phyloP scores from a whole-genome alignment of 2,113 vertebrate species.

The Triplophysa tibetana region DNA sequence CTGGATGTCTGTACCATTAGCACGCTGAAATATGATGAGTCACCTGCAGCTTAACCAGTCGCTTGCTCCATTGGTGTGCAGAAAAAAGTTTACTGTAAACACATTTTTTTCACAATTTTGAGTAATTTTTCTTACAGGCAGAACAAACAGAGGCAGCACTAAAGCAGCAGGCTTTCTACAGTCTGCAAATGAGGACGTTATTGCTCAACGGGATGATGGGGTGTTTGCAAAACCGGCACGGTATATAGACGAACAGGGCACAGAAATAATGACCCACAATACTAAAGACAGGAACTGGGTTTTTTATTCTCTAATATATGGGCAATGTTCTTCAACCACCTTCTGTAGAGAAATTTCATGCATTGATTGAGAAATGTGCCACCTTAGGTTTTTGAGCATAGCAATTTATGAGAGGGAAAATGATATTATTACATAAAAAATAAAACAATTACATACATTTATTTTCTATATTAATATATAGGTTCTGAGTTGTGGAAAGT shows the following conservation, averaged over 20 bases:
- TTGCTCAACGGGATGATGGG: neutral
- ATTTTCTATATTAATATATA: no score
- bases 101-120: neutral
- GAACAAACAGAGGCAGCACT: slow-evolving; percentile 2
- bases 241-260: neutral
- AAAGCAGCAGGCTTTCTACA: slow-evolving; percentile 25
- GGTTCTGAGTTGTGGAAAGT: no score
- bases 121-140: neutral
- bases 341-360: neutral
- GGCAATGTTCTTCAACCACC: neutral
- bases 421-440: no score
- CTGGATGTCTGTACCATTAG: slow-evolving; percentile 50
- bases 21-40: slow-evolving; percentile 44
- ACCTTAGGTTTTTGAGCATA: no score
- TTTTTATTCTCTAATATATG: neutral
- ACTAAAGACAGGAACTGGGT: neutral
- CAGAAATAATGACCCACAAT: slow-evolving; percentile 25
- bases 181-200: slow-evolving; percentile 6
- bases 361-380: no score
- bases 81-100: neutral
- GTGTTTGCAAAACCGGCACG: neutral
- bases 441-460: no score
- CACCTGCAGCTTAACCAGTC: slow-evolving; percentile 29
- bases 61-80: neutral
- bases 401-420: no score